phyloP scores from a whole-genome alignment of 2,113 vertebrate species.

The Ictidomys tridecemlineatus region DNA sequence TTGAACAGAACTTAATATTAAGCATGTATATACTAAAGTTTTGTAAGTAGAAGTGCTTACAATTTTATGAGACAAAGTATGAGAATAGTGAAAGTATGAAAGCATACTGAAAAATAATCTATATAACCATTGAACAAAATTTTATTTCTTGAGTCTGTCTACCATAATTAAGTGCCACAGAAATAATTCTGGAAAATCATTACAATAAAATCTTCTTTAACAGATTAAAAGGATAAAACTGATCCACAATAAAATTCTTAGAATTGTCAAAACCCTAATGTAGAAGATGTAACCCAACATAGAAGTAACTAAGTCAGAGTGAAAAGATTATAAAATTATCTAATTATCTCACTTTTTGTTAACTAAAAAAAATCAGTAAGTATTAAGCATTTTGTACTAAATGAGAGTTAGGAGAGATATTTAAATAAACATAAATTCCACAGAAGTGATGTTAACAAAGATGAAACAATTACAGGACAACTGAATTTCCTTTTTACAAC shows the following conservation, averaged over 20 bases:
- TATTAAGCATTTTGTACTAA: neutral
- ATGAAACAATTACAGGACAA: neutral
- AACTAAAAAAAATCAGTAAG: neutral
- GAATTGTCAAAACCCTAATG: neutral
- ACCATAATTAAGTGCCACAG: neutral
- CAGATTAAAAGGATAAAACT: slow-evolving; percentile 20
- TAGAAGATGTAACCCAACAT: neutral
- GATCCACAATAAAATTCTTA: slow-evolving; percentile 46
- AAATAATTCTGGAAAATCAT: neutral
- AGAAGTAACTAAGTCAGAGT: neutral
- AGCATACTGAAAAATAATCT: slow-evolving; percentile 29
- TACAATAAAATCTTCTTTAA: neutral
- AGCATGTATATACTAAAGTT: neutral
- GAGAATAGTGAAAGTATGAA: slow-evolving; percentile 17
- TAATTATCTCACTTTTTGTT: neutral
- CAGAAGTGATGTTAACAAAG: neutral
- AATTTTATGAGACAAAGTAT: neutral
- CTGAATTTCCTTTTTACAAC: neutral
- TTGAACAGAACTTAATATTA: neutral
- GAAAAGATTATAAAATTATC: neutral
- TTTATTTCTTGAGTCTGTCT: slow-evolving; percentile 30
- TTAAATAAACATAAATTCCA: slow-evolving; percentile 5
- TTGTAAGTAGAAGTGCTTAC: slow-evolving; percentile 49
- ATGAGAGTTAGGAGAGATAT: neutral
- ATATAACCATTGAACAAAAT: neutral